These are phyloP conservation scores for Dysidea cf. avara DNA, from an alignment of 37 sponge, comb jelly and placozoan genomes.

Conservation along the genomic window DNA sequence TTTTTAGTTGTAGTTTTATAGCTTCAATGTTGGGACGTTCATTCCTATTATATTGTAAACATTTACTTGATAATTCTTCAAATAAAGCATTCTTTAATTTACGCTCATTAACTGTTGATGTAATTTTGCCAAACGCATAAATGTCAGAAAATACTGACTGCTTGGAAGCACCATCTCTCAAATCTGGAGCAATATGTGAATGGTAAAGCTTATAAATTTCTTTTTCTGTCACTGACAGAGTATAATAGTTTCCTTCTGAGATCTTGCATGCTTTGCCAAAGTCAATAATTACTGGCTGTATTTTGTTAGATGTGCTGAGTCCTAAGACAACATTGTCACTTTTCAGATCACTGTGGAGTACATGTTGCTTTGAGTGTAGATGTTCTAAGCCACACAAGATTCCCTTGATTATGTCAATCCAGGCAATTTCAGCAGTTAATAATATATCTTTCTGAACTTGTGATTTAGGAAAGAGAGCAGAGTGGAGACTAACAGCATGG, in stretches of 20 bases:
- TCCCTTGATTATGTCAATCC: background rate
- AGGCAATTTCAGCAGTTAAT: background rate
- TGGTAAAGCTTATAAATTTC: constrained; percentile 1
- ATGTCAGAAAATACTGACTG: constrained; percentile 7
- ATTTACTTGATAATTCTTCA: too few species aligned
- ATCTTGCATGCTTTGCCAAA: constrained; percentile 23
- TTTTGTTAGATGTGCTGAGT: background rate
- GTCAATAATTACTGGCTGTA: constrained; percentile 15
- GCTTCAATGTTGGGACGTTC: too few species aligned
- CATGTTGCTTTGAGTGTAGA: background rate
- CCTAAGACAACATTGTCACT: background rate
- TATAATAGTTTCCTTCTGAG: background rate
- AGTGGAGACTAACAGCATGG: background rate
- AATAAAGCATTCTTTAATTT: too few species aligned
- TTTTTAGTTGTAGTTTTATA: background rate
- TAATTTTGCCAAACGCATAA: constrained; percentile 11
- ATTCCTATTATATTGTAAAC: too few species aligned
- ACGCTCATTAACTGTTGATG: too few species aligned
- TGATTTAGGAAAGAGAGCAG: background rate
- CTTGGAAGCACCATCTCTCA: constrained; percentile 7
- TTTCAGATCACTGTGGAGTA: constrained; percentile 9
- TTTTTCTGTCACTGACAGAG: background rate
- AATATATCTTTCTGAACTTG: background rate
- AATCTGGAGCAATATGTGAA: constrained; percentile 34
- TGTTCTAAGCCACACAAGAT: background rate